Percentiles rank a stretch among this genome's conserved stretches.
Evolutionary conservation across 1,140 invertebrate genomes (phyloP).

Genomic region (Anadara kagoshimensis): DNA sequence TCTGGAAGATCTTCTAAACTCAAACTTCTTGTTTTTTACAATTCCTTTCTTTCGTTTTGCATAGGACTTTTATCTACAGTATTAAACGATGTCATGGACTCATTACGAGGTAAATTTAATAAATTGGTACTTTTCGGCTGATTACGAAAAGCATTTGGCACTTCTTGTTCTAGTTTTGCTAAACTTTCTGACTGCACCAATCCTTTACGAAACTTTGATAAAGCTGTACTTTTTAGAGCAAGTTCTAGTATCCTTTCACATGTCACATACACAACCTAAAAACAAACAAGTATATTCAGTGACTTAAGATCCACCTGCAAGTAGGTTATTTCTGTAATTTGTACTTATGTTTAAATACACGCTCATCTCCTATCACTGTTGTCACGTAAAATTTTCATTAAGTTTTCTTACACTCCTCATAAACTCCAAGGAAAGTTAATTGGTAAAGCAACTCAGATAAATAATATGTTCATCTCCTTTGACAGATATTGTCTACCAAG

Average conservation of each 20-base stretch:
- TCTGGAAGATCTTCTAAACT: conserved; percentile 49
- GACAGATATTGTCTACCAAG: no score
- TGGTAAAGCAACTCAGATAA: no score
- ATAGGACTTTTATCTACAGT: conserved; percentile 14
- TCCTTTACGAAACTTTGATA: conserved; percentile 18
- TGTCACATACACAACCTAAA: conserved; percentile 83
- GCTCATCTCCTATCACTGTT: neutral
- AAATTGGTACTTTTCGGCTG: conserved; percentile 4
- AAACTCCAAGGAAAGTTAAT: no score
- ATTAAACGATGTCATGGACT: conserved; percentile 18
- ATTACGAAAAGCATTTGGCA: neutral
- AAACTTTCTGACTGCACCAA: neutral
- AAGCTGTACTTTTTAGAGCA: conserved; percentile 47
- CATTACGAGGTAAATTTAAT: neutral
- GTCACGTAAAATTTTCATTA: neutral
- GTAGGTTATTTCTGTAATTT: neutral
- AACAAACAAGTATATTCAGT: conserved; percentile 45
- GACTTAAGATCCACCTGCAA: neutral
- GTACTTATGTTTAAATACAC: neutral
- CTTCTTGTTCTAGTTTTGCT: neutral
- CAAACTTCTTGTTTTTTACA: neutral
- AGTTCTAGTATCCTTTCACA: conserved; percentile 83
- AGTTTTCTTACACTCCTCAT: neutral
- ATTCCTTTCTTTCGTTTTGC: neutral
- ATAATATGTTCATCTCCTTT: no score